Percentiles rank a stretch among this genome's conserved stretches.
Evolutionary conservation across 2,113 vertebrate genomes (phyloP).

Genomic region (Heloderma charlesbogerti): DNA sequence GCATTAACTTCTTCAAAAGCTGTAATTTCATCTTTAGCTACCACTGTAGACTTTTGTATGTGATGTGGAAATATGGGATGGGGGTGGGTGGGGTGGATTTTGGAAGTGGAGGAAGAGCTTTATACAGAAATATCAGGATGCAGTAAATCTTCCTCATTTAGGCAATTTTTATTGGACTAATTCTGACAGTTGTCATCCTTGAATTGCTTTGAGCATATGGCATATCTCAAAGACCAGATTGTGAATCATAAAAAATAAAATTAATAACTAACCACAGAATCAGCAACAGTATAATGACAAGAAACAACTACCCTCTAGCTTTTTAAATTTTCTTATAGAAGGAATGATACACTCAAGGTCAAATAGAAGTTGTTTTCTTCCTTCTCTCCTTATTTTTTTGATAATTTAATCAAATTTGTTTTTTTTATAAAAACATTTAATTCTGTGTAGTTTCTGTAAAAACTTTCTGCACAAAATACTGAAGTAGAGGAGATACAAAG

Average conservation of each 20-base stretch:
- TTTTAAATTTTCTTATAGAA: conserved; percentile 75
- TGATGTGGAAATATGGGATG: conserved; percentile 49
- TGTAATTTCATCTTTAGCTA: conserved; percentile 67
- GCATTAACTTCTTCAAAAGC: conserved; percentile 63
- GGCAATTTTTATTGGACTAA: conserved; percentile 93
- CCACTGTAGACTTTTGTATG: conserved; percentile 63
- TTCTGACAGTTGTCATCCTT: conserved; percentile 94
- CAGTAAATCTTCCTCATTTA: conserved; percentile 94
- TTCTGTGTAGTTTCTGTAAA: conserved; percentile 25
- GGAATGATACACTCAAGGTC: conserved; percentile 84
- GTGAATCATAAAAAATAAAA: conserved; percentile 96
- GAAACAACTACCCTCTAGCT: conserved; percentile 83
- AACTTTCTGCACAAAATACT: conserved; percentile 33
- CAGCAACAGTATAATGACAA: conserved; percentile 89
- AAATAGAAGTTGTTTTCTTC: conserved; percentile 80
- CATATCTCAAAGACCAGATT: conserved; percentile 96
- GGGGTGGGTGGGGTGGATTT: conserved; percentile 18
- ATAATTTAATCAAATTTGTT: conserved; percentile 25
- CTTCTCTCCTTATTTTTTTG: conserved; percentile 50
- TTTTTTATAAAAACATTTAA: conserved; percentile 33
- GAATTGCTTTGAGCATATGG: conserved; percentile 96
- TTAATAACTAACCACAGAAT: conserved; percentile 92
- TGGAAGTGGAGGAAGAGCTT: conserved; percentile 66
- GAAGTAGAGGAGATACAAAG: conserved; percentile 38
- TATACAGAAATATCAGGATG: conserved; percentile 79